Conservation (phyloP, 1,140 invertebrate genomes). For the Listronotus oregonensis region DNA sequence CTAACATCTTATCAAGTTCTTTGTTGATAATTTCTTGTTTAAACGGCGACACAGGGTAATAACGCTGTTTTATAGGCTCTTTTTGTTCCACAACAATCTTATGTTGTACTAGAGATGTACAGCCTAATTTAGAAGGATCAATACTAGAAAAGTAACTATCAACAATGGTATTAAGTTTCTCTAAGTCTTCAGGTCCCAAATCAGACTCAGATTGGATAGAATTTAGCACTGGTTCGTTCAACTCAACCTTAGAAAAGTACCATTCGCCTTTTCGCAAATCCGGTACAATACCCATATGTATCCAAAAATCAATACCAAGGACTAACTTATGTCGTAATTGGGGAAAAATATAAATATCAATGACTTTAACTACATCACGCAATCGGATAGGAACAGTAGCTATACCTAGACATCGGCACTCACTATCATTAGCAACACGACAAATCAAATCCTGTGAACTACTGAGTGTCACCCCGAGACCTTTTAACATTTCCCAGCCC, state of each 20-base stretch:
- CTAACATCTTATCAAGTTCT: slow-evolving; percentile 45
- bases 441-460: no score
- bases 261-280: slow-evolving; percentile 9
- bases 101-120: slow-evolving; percentile 1
- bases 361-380: slow-evolving; percentile 1
- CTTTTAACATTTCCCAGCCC: slow-evolving; percentile 6
- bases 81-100: background rate
- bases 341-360: slow-evolving; percentile 4
- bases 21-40: slow-evolving; percentile 36
- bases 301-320: background rate
- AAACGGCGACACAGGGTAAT: slow-evolving; percentile 42
- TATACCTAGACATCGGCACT: slow-evolving; percentile 5
- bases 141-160: background rate
- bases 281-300: background rate
- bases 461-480: no score
- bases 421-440: background rate
- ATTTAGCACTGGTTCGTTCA: background rate
- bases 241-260: slow-evolving; percentile 2
- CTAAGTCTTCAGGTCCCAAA: background rate
- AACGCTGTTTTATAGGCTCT: slow-evolving; percentile 40
- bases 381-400: background rate
- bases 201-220: background rate
- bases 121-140: background rate
- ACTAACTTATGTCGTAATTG: slow-evolving; percentile 1
- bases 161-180: background rate